A percentile compares a stretch with the other conserved stretches of the same genome.
Conservation (phyloP, 2,888 invertebrate species). For the Cenopis cana region DNA sequence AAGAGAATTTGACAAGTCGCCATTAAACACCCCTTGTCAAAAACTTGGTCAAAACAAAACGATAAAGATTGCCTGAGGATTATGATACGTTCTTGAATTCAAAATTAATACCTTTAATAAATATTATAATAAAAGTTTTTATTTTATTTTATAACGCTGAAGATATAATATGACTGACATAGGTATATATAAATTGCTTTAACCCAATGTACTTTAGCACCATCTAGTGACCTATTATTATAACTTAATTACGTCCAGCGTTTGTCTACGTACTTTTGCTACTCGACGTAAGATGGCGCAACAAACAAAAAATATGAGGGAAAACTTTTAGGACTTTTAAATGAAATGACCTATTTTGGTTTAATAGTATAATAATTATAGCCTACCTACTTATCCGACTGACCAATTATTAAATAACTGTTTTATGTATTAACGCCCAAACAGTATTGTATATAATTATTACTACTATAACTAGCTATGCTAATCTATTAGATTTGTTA, state of each 20-base stretch:
- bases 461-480: conserved; percentile 35
- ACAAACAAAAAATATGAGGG: conserved; percentile 5
- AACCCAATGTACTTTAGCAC: conserved; percentile 35
- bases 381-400: conserved; percentile 43
- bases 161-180: background rate
- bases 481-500: conserved; percentile 42
- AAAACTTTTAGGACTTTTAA: background rate
- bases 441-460: conserved; percentile 25
- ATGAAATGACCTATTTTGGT: conserved; percentile 24
- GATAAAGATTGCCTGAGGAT: background rate
- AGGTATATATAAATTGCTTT: too few relatives aligned
- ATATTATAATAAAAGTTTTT: background rate
- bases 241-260: background rate
- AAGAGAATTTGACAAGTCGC: conserved; percentile 10
- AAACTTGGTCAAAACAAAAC: too few relatives aligned
- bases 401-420: conserved; percentile 30
- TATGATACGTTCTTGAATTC: background rate
- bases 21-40: too few relatives aligned
- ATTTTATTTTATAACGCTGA: background rate
- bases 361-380: conserved; percentile 33
- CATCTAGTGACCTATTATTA: conserved; percentile 52
- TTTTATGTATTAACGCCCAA: conserved; percentile 32
- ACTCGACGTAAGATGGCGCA: conserved; percentile 53
- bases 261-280: conserved; percentile 42
- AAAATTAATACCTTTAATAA: background rate